phyloP scores from a whole-genome alignment of 2,888 invertebrate genomes.

The Lithophane leautieri region DNA sequence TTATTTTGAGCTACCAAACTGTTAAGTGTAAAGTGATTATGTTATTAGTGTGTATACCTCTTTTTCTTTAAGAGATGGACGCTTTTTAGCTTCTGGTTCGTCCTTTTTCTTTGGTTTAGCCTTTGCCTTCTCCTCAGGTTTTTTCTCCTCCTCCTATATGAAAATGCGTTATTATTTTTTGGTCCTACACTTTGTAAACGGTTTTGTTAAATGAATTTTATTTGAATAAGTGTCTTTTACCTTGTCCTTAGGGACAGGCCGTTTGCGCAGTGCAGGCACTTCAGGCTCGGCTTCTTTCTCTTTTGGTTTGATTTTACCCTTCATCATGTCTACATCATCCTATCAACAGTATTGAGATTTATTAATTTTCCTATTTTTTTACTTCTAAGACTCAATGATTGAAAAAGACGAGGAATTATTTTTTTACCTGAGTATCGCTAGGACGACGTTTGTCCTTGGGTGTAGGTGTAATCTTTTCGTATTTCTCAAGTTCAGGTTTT shows the following conservation, averaged over 20 bases:
- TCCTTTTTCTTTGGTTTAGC: conserved; percentile 83
- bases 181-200: conserved; percentile 20
- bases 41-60: conserved; percentile 78
- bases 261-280: conserved; percentile 84
- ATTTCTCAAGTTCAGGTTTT: conserved; percentile 92
- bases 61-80: conserved; percentile 86
- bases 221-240: conserved; percentile 68
- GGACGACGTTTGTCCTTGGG: conserved; percentile 85
- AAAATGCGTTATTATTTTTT: conserved; percentile 45
- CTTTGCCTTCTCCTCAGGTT: conserved; percentile 87
- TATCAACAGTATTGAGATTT: conserved; percentile 69
- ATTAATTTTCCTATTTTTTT: conserved; percentile 1
- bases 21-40: conserved; percentile 67
- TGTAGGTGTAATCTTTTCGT: conserved; percentile 89
- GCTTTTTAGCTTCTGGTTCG: conserved; percentile 84
- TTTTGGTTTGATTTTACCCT: conserved; percentile 88
- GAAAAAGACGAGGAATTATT: not conserved
- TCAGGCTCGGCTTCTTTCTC: conserved; percentile 85
- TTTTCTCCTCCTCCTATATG: conserved; percentile 85
- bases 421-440: conserved; percentile 84
- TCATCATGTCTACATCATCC: conserved; percentile 87
- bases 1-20: conserved; percentile 68
- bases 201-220: not conserved
- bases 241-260: conserved; percentile 86
- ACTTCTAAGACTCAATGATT: not conserved